Base-by-base conservation (phyloP, 2,113 vertebrate genomes). In the Mirza zaza region DNA sequence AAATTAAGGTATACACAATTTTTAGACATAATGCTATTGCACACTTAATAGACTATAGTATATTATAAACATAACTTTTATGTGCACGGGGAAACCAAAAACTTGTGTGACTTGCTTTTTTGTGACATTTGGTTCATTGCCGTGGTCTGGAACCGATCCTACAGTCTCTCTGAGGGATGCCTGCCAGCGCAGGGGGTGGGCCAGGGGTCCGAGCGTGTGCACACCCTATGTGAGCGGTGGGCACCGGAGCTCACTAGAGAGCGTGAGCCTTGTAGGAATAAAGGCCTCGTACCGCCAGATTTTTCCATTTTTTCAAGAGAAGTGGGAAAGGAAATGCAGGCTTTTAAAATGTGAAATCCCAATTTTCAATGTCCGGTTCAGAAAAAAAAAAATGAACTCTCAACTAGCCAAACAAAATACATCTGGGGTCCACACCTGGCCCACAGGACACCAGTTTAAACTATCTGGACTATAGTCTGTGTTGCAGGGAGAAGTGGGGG, bases 321-420 rank as follows among this genome's bases (percentile, higher is more conserved):
- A 81, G 32, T 80, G 81, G 76, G 63, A 94, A 94, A 68, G 70
- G 55, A 95, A 92, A 91, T 76, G n/a, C 9, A 68, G 71, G 20
- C 50, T 71, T 96, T 85, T 95, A 34, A 92, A 88, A 81, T 76
- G 48, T 71, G 68, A 96, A 94, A 92, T 91, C 15, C 9, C n/a
- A 71, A 50, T 91, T 88, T 97, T 90, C 70, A 55, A 23, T 36
- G 15, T 61, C 93, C 93, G 23, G 23, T n/a, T 77, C 21, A 32
- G 52, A 50, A 91, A 91, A 87, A 55, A 73, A 27, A 36, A 71
- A 48, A 34, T 73, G 71, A 71, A 61, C 25, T 90, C 27, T 94
- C 57, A 94, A 11, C 29, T 63, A 94, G 48, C 65, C 29, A 87
- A 70, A 76, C 14, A 77, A 85, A 57, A 87, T 36, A 39, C 18